phyloP scores from a whole-genome alignment of 23 tunicate genomes.

The Halocynthia roretzi region DNA sequence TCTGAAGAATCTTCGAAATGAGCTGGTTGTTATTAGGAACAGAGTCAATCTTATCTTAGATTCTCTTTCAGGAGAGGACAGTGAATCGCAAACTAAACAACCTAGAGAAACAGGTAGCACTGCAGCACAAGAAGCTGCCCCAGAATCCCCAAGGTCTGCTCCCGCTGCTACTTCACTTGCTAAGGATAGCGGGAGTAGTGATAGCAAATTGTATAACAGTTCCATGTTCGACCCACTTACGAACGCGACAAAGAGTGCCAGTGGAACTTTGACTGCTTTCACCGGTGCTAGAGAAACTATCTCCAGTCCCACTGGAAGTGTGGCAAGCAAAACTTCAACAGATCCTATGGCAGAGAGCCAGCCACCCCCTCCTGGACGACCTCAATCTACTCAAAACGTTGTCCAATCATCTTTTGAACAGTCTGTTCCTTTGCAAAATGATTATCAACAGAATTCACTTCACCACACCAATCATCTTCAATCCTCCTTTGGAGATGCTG shows the following conservation, averaged over 20 bases:
- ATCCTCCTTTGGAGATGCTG: slow-evolving; percentile 28
- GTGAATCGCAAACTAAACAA: not conserved
- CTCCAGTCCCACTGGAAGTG: slow-evolving; percentile 46
- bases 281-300: slow-evolving; percentile 21
- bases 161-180: slow-evolving; percentile 14
- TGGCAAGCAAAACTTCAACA: slow-evolving; percentile 18
- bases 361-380: slow-evolving; percentile 6
- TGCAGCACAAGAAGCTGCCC: not conserved
- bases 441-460: slow-evolving; percentile 8
- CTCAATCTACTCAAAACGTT: slow-evolving; percentile 3
- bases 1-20: slow-evolving; percentile 30
- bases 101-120: not conserved
- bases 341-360: slow-evolving; percentile 14
- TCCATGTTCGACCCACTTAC: slow-evolving; percentile 59
- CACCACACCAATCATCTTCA: slow-evolving; percentile 14
- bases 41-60: slow-evolving; percentile 59
- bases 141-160: slow-evolving; percentile 6
- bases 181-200: slow-evolving; percentile 1
- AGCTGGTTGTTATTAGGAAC: slow-evolving; percentile 59
- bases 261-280: not conserved
- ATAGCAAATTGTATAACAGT: slow-evolving; percentile 16
- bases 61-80: not conserved
- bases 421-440: not conserved
- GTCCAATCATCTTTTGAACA: slow-evolving; percentile 13
- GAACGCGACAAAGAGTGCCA: not conserved